phyloP scores from a whole-genome alignment of 2,888 invertebrate species.

The Tanypteryx hageni region DNA sequence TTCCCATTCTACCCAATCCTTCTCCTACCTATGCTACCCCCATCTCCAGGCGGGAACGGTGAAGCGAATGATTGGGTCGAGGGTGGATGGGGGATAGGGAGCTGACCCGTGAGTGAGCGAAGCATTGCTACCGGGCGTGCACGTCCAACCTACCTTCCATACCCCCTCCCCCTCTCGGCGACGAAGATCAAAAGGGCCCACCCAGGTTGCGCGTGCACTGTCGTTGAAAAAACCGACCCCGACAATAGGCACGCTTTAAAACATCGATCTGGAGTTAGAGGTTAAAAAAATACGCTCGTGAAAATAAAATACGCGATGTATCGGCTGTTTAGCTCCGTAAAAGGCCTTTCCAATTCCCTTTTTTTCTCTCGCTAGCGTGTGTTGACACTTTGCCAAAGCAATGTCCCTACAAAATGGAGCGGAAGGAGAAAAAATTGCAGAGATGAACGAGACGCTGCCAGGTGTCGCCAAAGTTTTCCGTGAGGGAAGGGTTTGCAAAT shows the following conservation, averaged over 20 bases:
- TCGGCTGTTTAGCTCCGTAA: too few relatives aligned
- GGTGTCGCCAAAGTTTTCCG: not conserved
- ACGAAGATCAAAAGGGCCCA: not conserved
- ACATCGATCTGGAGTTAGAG: too few relatives aligned
- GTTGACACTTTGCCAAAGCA: too few relatives aligned
- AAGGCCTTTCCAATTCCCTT: too few relatives aligned
- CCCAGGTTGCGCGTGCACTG: not conserved
- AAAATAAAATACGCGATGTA: too few relatives aligned
- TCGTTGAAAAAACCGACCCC: too few relatives aligned
- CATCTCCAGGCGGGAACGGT: not conserved
- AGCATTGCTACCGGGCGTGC: constrained; percentile 5
- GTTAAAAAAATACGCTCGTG: too few relatives aligned
- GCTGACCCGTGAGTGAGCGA: not conserved
- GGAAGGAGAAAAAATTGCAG: too few relatives aligned
- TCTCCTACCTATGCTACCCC: not conserved
- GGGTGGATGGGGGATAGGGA: not conserved
- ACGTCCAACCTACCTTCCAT: not conserved
- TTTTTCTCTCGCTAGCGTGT: too few relatives aligned
- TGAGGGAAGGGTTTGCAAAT: not conserved
- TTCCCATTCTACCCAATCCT: not conserved
- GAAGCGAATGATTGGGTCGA: not conserved
- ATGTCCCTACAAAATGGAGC: too few relatives aligned
- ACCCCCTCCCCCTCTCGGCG: not conserved
- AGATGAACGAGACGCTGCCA: not conserved
- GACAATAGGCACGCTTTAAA: too few relatives aligned